Percentiles rank a stretch among this genome's conserved stretches.
phyloP scores from a whole-genome alignment of 1,140 invertebrate genomes.

The Dendroctonus ponderosae region DNA sequence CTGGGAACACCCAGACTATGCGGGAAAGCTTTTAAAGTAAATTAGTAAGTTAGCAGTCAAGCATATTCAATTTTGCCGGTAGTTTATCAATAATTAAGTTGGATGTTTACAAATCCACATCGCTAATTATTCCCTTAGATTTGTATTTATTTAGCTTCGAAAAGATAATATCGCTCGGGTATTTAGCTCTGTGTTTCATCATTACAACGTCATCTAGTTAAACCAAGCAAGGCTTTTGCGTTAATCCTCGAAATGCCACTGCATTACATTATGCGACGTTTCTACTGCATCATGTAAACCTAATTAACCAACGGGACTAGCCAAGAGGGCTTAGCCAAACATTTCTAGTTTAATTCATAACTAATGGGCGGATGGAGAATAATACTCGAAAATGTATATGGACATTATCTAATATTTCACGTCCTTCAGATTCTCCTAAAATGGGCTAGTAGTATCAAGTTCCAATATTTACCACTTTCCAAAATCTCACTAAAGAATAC shows the following conservation, averaged over 20 bases:
- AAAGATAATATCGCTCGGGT: neutral
- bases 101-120: neutral
- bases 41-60: neutral
- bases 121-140: neutral
- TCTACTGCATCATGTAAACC: conserved; percentile 24
- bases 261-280: conserved; percentile 16
- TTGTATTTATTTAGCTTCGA: neutral
- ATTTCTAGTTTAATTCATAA: conserved; percentile 15
- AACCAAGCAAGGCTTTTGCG: conserved; percentile 16
- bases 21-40: neutral
- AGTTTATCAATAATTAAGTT: too few relatives aligned
- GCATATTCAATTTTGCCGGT: neutral
- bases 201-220: conserved; percentile 16
- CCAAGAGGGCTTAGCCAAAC: conserved; percentile 17
- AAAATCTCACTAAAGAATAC: too few relatives aligned
- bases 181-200: conserved; percentile 12
- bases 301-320: conserved; percentile 14
- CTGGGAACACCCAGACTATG: neutral
- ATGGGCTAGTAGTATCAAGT: too few relatives aligned
- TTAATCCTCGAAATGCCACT: conserved; percentile 24
- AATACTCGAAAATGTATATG: too few relatives aligned
- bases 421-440: too few relatives aligned
- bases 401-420: too few relatives aligned
- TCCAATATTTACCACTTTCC: too few relatives aligned
- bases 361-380: neutral